A percentile compares a stretch with the other conserved stretches of the same genome.
Conservation (phyloP, 2,797 vertebrate genomes). For the Limnodromus scolopaceus region DNA sequence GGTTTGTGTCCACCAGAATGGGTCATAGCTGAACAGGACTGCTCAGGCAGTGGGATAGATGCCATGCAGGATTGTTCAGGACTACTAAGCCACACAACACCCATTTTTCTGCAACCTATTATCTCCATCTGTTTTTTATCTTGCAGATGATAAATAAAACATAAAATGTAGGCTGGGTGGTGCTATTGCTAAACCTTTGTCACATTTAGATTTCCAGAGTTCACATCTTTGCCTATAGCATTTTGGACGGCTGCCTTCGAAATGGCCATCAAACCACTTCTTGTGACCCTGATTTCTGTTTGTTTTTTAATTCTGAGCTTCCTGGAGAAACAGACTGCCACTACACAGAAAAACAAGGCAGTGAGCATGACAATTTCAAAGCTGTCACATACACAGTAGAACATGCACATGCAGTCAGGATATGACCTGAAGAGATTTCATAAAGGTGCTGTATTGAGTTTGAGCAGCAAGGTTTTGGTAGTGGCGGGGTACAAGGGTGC, state of each 20-base stretch:
- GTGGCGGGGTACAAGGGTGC: background rate
- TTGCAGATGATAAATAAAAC: background rate
- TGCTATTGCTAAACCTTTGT: background rate
- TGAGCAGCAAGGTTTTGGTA: background rate
- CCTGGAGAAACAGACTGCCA: background rate
- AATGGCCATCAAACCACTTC: background rate
- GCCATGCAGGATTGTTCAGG: background rate
- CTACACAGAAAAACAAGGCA: background rate
- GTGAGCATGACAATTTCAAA: background rate
- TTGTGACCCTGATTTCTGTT: background rate
- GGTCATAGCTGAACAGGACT: background rate
- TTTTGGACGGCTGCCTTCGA: background rate
- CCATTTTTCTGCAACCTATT: background rate
- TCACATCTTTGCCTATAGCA: background rate
- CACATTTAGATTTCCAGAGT: background rate
- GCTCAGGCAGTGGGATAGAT: background rate
- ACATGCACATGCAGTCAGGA: rapidly evolving
- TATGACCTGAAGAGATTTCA: background rate
- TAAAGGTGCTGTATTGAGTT: background rate
- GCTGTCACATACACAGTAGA: background rate
- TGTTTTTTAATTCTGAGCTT: background rate
- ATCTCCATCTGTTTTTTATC: constrained; percentile 2
- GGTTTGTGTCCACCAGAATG: background rate
- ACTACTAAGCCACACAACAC: background rate
- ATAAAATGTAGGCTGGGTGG: background rate